These are phyloP conservation scores for Trochalopteron elliotii DNA, from an alignment of 2,113 vertebrate genomes.

Conservation along the genomic window DNA sequence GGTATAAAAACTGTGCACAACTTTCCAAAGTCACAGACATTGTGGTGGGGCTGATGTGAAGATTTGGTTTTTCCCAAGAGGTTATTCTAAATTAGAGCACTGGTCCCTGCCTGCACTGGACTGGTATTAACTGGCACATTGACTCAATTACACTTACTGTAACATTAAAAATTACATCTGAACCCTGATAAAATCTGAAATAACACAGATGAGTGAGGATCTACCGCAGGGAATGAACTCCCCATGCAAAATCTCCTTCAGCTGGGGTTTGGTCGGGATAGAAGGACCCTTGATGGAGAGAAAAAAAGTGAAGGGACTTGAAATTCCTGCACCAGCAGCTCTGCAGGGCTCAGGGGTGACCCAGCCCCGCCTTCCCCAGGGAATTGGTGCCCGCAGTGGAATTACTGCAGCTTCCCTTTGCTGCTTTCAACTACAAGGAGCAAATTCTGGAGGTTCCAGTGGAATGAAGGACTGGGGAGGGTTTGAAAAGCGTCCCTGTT, in stretches of 20 bases:
- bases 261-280: not conserved
- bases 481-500: constrained; percentile 52
- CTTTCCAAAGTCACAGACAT: not conserved
- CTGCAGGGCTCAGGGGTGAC: not conserved
- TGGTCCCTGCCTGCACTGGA: not conserved
- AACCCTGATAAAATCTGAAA: not conserved
- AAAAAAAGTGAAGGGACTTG: rapidly evolving
- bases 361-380: not conserved
- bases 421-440: not conserved
- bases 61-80: not conserved
- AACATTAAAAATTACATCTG: not conserved
- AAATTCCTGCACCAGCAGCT: rapidly evolving
- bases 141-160: not conserved
- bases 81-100: not conserved
- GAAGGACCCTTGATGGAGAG: not conserved
- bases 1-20: not conserved
- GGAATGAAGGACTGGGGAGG: not conserved
- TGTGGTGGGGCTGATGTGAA: rapidly evolving
- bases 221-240: not conserved
- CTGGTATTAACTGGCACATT: not conserved
- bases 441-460: not conserved
- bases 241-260: not conserved
- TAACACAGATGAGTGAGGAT: not conserved
- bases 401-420: not conserved
- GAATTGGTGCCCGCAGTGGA: not conserved